Conservation (phyloP, 23 tunicate species). For the Corella eumyota region DNA sequence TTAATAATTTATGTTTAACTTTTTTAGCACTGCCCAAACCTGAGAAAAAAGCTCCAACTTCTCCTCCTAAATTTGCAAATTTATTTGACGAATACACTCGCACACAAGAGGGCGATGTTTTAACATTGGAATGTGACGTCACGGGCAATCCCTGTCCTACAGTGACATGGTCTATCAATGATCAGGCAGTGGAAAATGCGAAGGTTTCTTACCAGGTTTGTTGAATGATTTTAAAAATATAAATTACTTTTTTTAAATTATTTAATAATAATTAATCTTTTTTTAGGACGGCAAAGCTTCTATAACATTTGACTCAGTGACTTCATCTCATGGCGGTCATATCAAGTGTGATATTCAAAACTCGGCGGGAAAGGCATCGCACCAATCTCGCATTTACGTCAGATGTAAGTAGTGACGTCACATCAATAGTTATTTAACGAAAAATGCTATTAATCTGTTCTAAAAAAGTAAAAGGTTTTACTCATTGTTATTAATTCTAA, state of each 20-base stretch:
- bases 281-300: conserved; percentile 48
- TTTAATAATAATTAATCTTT: not conserved
- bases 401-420: conserved; percentile 71
- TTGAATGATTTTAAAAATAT: not conserved
- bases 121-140: conserved; percentile 40
- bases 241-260: not conserved
- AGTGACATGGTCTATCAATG: conserved; percentile 55
- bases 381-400: conserved; percentile 74
- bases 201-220: conserved; percentile 32
- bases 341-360: conserved; percentile 50
- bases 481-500: no score
- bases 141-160: conserved; percentile 70
- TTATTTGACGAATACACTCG: conserved; percentile 67
- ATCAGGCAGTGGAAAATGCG: conserved; percentile 43
- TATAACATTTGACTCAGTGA: conserved; percentile 30
- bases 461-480: no score
- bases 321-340: conserved; percentile 44
- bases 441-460: no score
- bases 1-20: not conserved
- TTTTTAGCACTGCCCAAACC: conserved; percentile 22
- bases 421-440: no score
- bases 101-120: conserved; percentile 77
- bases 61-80: conserved; percentile 55
- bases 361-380: conserved; percentile 43
- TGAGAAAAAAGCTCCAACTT: conserved; percentile 31